A percentile compares a stretch with the other conserved stretches of the same genome.
phyloP scores from a whole-genome alignment of 2,113 vertebrate genomes.

The Podocnemis expansa region DNA sequence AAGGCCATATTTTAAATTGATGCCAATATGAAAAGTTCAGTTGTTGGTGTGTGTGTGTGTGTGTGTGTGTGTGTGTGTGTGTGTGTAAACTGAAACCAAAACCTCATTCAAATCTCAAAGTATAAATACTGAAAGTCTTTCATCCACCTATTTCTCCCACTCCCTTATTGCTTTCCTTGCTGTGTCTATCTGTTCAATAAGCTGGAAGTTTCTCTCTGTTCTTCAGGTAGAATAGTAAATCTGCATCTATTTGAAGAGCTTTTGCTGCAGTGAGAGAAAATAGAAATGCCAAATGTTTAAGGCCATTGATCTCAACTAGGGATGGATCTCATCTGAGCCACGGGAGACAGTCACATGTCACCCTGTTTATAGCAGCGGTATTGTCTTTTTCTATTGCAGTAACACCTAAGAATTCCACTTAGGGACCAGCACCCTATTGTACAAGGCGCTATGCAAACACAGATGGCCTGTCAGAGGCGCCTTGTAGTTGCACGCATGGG shows the following conservation, averaged over 20 bases:
- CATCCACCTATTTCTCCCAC: background rate
- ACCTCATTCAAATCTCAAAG: background rate
- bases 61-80: too few species aligned
- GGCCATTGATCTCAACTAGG: background rate
- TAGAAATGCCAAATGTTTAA: background rate
- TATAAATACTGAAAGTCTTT: background rate
- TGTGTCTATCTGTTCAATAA: background rate
- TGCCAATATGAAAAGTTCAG: background rate
- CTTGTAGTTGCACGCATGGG: too few species aligned
- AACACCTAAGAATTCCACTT: background rate
- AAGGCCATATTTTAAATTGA: background rate
- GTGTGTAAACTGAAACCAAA: background rate
- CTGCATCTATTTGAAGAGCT: background rate
- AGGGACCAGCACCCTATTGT: background rate
- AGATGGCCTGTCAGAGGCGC: background rate
- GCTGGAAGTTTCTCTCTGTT: background rate
- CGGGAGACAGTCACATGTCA: background rate
- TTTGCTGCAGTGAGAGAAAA: background rate
- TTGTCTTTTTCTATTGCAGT: background rate
- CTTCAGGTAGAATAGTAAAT: background rate
- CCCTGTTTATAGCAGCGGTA: background rate
- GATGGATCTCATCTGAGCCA: background rate
- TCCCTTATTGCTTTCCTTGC: background rate
- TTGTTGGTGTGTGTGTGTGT: too few species aligned
- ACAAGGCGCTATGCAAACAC: background rate